A percentile compares a stretch with the other conserved stretches of the same genome.
Conservation (phyloP, 2,888 invertebrate species). For the Podotricha telesiphe region DNA sequence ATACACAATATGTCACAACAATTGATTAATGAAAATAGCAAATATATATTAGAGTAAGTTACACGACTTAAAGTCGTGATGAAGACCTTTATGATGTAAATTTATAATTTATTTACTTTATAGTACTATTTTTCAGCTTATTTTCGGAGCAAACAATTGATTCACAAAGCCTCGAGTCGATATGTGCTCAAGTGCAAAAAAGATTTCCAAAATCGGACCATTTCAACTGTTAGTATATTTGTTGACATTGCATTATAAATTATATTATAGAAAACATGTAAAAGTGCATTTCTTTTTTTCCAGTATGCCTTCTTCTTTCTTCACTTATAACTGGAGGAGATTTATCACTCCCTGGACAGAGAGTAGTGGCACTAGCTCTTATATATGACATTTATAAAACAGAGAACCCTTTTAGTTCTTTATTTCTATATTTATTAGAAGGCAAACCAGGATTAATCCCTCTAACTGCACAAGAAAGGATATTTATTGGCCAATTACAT, state of each 20-base stretch:
- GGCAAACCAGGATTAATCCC: constrained; percentile 70
- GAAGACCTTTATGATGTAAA: constrained; percentile 18
- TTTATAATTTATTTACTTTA: constrained; percentile 17
- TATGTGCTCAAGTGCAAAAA: constrained; percentile 90
- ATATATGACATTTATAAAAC: constrained; percentile 73
- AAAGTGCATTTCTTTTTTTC: constrained; percentile 24
- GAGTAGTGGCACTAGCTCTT: constrained; percentile 73
- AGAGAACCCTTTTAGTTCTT: constrained; percentile 73
- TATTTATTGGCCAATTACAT: constrained; percentile 88
- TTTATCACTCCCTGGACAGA: constrained; percentile 73
- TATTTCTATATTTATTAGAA: constrained; percentile 73
- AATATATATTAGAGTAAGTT: constrained; percentile 79
- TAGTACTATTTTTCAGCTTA: constrained; percentile 76
- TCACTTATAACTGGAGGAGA: constrained; percentile 77
- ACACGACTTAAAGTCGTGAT: constrained; percentile 12
- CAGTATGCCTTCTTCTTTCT: constrained; percentile 76
- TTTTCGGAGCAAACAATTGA: constrained; percentile 89
- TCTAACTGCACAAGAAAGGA: constrained; percentile 85
- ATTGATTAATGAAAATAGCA: constrained; percentile 75
- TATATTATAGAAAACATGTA: not conserved
- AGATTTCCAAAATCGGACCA: constrained; percentile 90
- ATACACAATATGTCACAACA: constrained; percentile 66
- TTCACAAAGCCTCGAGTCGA: constrained; percentile 88
- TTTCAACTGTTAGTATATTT: constrained; percentile 86
- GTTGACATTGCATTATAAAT: not conserved